Evolutionary conservation across 2,113 vertebrate genomes (phyloP).

Genomic region (Rhynchopsitta pachyrhyncha): DNA sequence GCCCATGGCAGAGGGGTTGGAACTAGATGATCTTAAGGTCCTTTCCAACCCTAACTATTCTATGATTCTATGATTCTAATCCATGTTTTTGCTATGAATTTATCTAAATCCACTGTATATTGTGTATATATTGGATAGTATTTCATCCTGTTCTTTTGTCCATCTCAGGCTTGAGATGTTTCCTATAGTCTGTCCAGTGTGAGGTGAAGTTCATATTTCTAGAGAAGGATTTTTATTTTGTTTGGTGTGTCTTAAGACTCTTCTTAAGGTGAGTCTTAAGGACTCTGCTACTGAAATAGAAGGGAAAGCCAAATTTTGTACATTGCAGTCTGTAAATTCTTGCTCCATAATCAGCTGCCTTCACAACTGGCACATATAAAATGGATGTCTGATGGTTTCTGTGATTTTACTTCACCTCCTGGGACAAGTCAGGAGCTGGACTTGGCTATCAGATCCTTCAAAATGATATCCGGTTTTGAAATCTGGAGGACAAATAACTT

Average conservation of each 20-base stretch:
- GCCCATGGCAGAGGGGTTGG: too few relatives aligned
- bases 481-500: not conserved
- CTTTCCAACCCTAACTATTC: too few relatives aligned
- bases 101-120: not conserved
- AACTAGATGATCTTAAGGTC: too few relatives aligned
- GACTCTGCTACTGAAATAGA: not conserved
- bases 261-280: not conserved
- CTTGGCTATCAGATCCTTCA: not conserved
- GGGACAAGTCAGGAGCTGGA: not conserved
- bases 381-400: not conserved
- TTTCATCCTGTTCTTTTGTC: not conserved
- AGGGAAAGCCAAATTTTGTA: not conserved
- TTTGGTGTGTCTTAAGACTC: not conserved
- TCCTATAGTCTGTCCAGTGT: not conserved
- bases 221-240: not conserved
- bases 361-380: not conserved
- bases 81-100: not conserved
- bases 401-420: not conserved
- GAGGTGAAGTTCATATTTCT: not conserved
- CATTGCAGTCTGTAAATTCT: not conserved
- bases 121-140: not conserved
- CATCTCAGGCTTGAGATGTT: not conserved
- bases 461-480: not conserved
- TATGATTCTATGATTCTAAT: not conserved
- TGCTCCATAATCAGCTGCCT: not conserved